Evolutionary conservation across 2,888 invertebrate genomes (phyloP).

Genomic region (Allolobophora icterica): DNA sequence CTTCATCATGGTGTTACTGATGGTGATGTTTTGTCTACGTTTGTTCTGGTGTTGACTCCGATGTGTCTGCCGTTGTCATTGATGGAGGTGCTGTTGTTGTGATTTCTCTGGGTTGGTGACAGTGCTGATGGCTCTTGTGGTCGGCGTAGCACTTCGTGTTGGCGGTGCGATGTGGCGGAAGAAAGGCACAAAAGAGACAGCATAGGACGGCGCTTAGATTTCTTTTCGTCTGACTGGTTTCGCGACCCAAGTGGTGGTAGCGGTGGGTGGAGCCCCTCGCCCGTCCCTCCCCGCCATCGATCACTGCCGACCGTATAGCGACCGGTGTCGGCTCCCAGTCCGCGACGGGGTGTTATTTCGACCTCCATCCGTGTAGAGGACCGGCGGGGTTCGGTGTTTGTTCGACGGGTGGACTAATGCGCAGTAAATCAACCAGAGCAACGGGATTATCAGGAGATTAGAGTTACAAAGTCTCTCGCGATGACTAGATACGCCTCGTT

Average conservation of each 20-base stretch:
- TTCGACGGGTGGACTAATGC: constrained; percentile 10
- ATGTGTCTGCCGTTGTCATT: background rate
- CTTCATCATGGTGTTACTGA: too few relatives aligned
- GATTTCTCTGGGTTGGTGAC: background rate
- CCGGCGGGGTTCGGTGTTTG: background rate
- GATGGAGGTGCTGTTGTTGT: background rate
- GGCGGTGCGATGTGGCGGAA: background rate
- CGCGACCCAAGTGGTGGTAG: background rate
- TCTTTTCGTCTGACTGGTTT: background rate
- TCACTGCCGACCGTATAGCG: background rate
- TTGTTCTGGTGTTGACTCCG: too few relatives aligned
- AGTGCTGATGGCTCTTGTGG: background rate
- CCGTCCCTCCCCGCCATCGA: background rate
- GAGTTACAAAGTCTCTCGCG: background rate
- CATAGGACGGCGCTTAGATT: background rate
- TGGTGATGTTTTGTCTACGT: too few relatives aligned
- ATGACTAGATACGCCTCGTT: background rate
- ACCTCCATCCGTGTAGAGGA: background rate
- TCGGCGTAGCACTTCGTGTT: background rate
- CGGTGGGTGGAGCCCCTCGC: background rate
- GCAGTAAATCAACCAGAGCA: background rate
- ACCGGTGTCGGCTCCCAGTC: background rate
- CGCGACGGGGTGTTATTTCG: background rate
- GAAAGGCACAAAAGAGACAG: background rate
- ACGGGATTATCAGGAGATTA: background rate